Percentiles rank a stretch among this genome's conserved stretches.
These are phyloP conservation scores for Sarcophaga subvicina DNA, from an alignment of 2,888 invertebrate genomes.

Conservation along the genomic window DNA sequence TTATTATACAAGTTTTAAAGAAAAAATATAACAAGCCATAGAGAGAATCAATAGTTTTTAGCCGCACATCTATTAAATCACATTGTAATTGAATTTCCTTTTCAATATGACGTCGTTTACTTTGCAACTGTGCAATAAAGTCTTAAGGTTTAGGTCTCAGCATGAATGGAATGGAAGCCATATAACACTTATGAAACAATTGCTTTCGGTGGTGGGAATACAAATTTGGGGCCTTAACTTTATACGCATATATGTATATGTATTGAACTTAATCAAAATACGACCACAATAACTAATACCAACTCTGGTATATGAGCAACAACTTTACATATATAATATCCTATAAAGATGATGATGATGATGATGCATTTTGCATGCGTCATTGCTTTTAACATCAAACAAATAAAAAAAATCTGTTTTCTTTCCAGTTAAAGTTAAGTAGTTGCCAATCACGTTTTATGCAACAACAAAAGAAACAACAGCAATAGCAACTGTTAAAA, in stretches of 20 bases:
- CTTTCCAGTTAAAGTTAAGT: constrained; percentile 52
- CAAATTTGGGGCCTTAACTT: neutral
- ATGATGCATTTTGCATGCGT: constrained; percentile 59
- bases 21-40: no score
- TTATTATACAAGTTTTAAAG: no score
- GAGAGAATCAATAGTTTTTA: no score
- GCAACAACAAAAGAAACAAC: constrained; percentile 15
- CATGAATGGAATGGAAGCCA: neutral
- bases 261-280: constrained; percentile 11
- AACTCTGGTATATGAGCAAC: constrained; percentile 1
- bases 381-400: constrained; percentile 45
- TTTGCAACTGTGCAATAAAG: neutral
- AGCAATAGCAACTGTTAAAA: constrained; percentile 26
- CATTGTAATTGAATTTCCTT: constrained; percentile 11
- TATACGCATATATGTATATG: neutral
- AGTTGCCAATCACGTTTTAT: constrained; percentile 57
- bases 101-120: neutral
- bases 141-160: neutral
- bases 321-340: neutral
- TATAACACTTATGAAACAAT: constrained; percentile 22
- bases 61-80: neutral
- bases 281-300: neutral
- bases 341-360: constrained; percentile 32
- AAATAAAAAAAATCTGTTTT: constrained; percentile 31
- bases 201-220: neutral